These are phyloP conservation scores for Pristionchus mayeri DNA, from an alignment of 2,888 invertebrate genomes.

Conservation along the genomic window DNA sequence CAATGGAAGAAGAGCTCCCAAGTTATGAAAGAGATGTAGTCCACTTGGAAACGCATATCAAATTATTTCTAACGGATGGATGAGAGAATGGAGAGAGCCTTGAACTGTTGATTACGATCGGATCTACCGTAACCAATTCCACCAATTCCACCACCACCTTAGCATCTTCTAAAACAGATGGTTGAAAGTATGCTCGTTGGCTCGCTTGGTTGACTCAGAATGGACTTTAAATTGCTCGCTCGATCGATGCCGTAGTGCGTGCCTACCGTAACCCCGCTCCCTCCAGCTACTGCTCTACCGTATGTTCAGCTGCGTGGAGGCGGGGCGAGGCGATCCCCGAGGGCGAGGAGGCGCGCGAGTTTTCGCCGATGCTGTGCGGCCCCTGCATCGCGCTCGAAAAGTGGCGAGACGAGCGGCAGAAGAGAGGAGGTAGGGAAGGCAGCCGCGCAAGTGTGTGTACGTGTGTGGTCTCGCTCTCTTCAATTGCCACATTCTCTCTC, in stretches of 20 bases:
- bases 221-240: not conserved
- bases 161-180: not conserved
- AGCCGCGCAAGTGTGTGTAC: not conserved
- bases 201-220: not conserved
- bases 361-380: slow-evolving; percentile 44
- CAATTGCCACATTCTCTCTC: too few relatives aligned
- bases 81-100: too few relatives aligned
- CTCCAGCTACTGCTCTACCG: slow-evolving; percentile 3
- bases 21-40: too few relatives aligned
- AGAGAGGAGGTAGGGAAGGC: slow-evolving; percentile 17
- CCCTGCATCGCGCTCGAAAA: slow-evolving; percentile 61
- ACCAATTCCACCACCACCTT: not conserved
- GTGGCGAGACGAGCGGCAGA: slow-evolving; percentile 52
- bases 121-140: not conserved
- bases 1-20: too few relatives aligned
- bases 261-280: slow-evolving; percentile 1
- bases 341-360: slow-evolving; percentile 53
- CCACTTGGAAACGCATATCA: too few relatives aligned
- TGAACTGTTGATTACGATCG: not conserved
- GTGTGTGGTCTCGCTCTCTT: not conserved
- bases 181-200: not conserved
- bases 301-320: slow-evolving; percentile 13
- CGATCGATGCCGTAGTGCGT: not conserved
- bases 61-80: too few relatives aligned
- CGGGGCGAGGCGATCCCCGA: slow-evolving; percentile 50